phyloP scores from a whole-genome alignment of 2,113 vertebrate genomes.

The Nesospiza acunhae region DNA sequence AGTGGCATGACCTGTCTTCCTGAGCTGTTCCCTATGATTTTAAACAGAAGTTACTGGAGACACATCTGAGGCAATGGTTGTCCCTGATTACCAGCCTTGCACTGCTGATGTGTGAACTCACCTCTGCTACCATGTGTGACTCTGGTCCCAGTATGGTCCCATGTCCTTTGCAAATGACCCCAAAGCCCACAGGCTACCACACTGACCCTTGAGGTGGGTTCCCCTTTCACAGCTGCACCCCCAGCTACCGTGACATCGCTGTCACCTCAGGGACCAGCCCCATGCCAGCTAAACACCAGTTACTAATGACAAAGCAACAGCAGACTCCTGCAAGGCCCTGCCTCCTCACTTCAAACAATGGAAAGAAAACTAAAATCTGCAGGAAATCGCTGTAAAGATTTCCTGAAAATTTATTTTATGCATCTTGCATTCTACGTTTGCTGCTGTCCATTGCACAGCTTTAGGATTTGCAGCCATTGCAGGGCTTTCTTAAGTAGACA shows the following conservation, averaged over 20 bases:
- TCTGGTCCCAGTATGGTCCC: background rate
- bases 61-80: accelerated
- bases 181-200: background rate
- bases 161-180: background rate
- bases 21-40: background rate
- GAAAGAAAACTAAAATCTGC: background rate
- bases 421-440: background rate
- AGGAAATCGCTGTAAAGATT: background rate
- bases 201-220: background rate
- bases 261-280: background rate
- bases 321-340: background rate
- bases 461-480: background rate
- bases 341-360: background rate
- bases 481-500: background rate
- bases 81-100: background rate
- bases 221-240: background rate
- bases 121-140: accelerated
- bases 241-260: accelerated
- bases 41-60: background rate
- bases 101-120: background rate
- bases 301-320: accelerated
- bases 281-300: too few species aligned
- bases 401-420: background rate
- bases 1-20: background rate
- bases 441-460: background rate